Conservation (phyloP, 2,888 invertebrate genomes). For the Zelleria hepariella region DNA sequence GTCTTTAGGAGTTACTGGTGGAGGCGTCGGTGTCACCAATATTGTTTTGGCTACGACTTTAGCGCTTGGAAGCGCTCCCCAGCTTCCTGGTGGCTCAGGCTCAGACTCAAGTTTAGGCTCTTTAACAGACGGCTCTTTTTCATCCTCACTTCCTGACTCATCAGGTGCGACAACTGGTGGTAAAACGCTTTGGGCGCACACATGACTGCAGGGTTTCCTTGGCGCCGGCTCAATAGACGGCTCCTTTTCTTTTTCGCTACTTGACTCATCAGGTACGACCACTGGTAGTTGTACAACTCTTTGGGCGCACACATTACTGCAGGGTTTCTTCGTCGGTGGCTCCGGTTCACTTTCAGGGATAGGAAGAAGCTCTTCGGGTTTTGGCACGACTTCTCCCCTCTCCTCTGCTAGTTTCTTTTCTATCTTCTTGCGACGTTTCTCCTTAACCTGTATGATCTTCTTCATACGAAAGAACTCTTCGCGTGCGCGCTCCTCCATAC, state of each 20-base stretch:
- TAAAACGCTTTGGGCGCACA: background rate
- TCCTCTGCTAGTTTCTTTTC: background rate
- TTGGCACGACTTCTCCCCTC: background rate
- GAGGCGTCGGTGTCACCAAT: background rate
- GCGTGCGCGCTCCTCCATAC: conserved; percentile 31
- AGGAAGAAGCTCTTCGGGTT: background rate
- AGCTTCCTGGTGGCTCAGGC: background rate
- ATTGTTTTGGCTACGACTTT: background rate
- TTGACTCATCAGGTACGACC: too few species aligned
- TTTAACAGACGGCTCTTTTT: background rate
- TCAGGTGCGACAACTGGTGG: background rate
- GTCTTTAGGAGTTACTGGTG: background rate
- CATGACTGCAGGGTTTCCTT: background rate
- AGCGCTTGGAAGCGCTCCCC: background rate
- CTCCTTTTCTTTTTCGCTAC: too few species aligned
- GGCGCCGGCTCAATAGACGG: background rate
- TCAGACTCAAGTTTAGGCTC: background rate
- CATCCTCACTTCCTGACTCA: too few species aligned
- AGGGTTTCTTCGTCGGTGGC: background rate
- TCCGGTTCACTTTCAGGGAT: background rate
- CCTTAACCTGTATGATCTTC: conserved; percentile 9
- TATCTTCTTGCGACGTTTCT: background rate
- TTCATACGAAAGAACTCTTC: conserved; percentile 33
- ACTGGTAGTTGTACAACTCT: too few species aligned
- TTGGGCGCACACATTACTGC: background rate